Evolutionary conservation across 2,888 invertebrate species (phyloP).

Genomic region (Ophion ventricosus): DNA sequence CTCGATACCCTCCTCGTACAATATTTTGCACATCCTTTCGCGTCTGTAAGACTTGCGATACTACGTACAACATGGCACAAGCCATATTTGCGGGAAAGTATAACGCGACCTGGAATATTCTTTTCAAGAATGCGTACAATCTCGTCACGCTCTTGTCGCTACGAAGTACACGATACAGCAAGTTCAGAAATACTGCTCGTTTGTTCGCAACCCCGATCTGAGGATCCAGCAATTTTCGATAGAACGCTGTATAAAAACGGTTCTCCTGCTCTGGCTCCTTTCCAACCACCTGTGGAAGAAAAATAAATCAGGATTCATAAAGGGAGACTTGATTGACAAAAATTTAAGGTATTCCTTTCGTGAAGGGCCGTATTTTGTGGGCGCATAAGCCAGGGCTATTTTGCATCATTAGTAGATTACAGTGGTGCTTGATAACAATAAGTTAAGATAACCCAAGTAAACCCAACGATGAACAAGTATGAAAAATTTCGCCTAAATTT

Average conservation of each 20-base stretch:
- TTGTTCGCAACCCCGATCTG: constrained; percentile 88
- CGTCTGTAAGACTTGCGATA: constrained; percentile 86
- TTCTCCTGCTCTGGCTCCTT: constrained; percentile 75
- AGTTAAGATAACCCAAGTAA: too few species aligned
- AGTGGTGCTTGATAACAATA: too few species aligned
- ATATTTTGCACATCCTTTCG: constrained; percentile 71
- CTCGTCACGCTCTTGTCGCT: constrained; percentile 90
- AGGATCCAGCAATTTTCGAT: constrained; percentile 92
- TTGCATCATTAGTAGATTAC: too few species aligned
- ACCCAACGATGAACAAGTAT: too few species aligned
- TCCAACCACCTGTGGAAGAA: constrained; percentile 72
- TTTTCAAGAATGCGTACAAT: constrained; percentile 93
- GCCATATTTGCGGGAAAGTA: constrained; percentile 91
- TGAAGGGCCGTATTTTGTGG: too few species aligned
- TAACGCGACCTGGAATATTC: constrained; percentile 90
- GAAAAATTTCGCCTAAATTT: too few species aligned
- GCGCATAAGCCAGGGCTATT: too few species aligned
- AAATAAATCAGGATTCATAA: neutral
- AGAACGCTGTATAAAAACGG: constrained; percentile 94
- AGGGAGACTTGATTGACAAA: too few species aligned
- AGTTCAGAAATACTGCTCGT: constrained; percentile 92
- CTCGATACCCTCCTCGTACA: constrained; percentile 60
- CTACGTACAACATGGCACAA: constrained; percentile 92
- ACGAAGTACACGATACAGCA: constrained; percentile 93
- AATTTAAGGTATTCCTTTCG: too few species aligned